A percentile compares a stretch with the other conserved stretches of the same genome.
phyloP scores from a whole-genome alignment of 2,797 vertebrate species.

The Hylomyscus alleni region DNA sequence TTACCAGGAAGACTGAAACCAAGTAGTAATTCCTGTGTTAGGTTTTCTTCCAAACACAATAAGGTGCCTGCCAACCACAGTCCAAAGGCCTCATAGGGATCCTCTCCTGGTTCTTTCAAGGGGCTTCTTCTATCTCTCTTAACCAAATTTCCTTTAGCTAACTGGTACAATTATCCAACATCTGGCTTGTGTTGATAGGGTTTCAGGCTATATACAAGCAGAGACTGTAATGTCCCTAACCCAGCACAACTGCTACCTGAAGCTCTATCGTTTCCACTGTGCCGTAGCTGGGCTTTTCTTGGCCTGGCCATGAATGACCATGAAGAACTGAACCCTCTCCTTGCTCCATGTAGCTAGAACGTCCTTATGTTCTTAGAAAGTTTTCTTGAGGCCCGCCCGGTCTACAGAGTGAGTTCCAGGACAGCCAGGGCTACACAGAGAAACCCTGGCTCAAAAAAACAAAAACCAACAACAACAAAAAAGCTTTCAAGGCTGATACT shows the following conservation, averaged over 20 bases:
- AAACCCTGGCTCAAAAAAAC: too few relatives aligned
- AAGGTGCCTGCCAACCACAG: neutral
- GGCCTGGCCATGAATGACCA: neutral
- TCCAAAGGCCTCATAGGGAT: neutral
- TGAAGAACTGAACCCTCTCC: neutral
- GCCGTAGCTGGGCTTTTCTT: neutral
- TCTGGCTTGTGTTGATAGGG: constrained; percentile 18
- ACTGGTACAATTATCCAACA: neutral
- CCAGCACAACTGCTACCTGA: neutral
- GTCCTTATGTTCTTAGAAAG: constrained; percentile 52
- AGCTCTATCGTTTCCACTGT: neutral
- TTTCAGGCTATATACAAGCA: neutral
- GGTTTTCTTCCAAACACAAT: neutral
- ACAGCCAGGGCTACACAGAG: too few relatives aligned
- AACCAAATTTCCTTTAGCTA: constrained; percentile 36
- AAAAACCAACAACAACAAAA: too few relatives aligned
- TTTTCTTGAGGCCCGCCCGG: neutral
- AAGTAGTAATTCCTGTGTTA: neutral
- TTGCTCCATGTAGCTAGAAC: neutral
- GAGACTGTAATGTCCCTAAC: neutral
- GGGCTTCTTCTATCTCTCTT: neutral
- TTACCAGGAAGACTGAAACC: neutral
- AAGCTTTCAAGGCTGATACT: neutral
- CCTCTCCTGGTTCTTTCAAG: neutral
- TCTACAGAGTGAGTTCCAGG: too few relatives aligned